Percentiles rank a stretch among this genome's conserved stretches.
These are phyloP conservation scores for Dunckerocampus dactyliophorus DNA, from an alignment of 2,113 vertebrate genomes.

Conservation along the genomic window DNA sequence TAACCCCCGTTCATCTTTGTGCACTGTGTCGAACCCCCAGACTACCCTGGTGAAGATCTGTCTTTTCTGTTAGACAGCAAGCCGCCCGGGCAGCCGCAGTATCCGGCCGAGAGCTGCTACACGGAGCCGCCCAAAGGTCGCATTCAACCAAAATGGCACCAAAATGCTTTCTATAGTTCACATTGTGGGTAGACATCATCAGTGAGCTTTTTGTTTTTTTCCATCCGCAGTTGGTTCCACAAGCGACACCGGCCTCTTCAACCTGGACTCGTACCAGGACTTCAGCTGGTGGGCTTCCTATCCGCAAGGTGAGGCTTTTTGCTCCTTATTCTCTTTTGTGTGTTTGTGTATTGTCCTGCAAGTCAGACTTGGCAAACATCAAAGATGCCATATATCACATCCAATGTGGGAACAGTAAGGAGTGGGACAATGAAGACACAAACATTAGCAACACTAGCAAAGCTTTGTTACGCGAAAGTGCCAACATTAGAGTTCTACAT, in stretches of 20 bases:
- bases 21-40: constrained; percentile 64
- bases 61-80: constrained; percentile 79
- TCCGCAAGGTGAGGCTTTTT: constrained; percentile 61
- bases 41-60: constrained; percentile 77
- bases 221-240: constrained; percentile 31
- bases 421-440: no score
- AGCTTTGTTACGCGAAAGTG: no score
- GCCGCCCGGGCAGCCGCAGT: constrained; percentile 58
- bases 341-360: not conserved
- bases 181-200: no score
- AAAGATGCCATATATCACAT: no score
- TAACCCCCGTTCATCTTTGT: constrained; percentile 20
- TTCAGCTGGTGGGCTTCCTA: constrained; percentile 71
- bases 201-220: not conserved
- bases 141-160: not conserved
- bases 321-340: not conserved
- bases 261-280: constrained; percentile 70
- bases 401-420: no score
- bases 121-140: constrained; percentile 65
- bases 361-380: not conserved
- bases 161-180: no score
- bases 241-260: constrained; percentile 58
- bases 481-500: no score
- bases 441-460: no score
- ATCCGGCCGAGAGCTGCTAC: constrained; percentile 47